A percentile compares a stretch with the other conserved stretches of the same genome.
phyloP scores from a whole-genome alignment of 2,797 vertebrate species.

The Hephaestus fuliginosus region DNA sequence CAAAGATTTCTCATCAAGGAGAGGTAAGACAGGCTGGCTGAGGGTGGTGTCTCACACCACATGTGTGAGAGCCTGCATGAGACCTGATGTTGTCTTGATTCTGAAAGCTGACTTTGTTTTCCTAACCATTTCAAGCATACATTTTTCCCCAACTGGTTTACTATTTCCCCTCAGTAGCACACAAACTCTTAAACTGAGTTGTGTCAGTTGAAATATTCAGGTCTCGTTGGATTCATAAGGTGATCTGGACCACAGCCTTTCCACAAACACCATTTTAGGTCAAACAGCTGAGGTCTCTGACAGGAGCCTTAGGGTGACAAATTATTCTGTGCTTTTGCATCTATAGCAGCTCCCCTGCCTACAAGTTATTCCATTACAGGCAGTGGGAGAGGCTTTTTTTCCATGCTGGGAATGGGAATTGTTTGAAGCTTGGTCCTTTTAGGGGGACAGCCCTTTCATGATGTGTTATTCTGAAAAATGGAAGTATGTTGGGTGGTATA shows the following conservation, averaged over 20 bases:
- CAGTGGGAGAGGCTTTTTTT: conserved; percentile 22
- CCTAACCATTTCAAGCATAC: background rate
- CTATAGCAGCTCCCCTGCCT: conserved; percentile 8
- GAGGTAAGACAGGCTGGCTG: too few relatives aligned
- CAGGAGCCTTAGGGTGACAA: conserved; percentile 12
- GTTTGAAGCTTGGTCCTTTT: conserved; percentile 46
- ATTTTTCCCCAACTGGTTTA: background rate
- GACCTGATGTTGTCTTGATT: too few relatives aligned
- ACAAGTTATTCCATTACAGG: conserved; percentile 25
- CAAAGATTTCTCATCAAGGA: too few relatives aligned
- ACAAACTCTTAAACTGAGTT: background rate
- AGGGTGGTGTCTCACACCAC: too few relatives aligned
- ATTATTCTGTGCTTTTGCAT: conserved; percentile 25
- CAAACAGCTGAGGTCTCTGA: conserved; percentile 4
- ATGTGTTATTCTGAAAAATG: conserved; percentile 40
- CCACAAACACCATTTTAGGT: conserved; percentile 32
- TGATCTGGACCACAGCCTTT: background rate
- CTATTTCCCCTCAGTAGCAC: background rate
- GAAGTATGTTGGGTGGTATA: background rate
- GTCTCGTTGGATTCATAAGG: background rate
- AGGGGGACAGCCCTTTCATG: conserved; percentile 9
- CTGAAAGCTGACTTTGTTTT: too few relatives aligned
- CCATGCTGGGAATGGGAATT: conserved; percentile 25
- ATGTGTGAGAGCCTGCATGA: background rate
- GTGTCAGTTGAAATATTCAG: background rate